Conservation (phyloP, 2,797 vertebrate genomes). For the Cetoscarus ocellatus region DNA sequence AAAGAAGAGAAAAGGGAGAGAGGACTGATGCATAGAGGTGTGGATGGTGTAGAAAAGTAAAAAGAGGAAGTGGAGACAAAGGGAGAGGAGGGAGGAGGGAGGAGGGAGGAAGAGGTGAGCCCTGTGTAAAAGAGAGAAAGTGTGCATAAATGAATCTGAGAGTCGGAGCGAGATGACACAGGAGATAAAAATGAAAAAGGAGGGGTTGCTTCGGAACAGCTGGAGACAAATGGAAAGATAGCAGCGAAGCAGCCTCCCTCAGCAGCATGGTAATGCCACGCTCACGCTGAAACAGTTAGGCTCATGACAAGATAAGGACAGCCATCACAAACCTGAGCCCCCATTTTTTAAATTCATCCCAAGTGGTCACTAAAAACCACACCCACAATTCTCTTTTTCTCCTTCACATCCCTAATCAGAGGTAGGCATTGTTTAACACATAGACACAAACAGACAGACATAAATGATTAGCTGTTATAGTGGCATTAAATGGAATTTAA, state of each 20-base stretch:
- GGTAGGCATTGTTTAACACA: constrained; percentile 39
- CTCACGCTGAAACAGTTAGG: constrained; percentile 65
- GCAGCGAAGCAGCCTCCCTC: constrained; percentile 43
- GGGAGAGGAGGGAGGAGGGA: neutral
- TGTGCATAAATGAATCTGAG: constrained; percentile 72
- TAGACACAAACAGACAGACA: constrained; percentile 14
- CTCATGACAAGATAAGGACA: constrained; percentile 77
- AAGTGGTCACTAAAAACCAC: constrained; percentile 48
- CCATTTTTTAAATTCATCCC: constrained; percentile 47
- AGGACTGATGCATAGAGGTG: neutral
- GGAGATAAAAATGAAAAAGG: constrained; percentile 73
- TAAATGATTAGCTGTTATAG: constrained; percentile 54
- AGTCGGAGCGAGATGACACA: constrained; percentile 66
- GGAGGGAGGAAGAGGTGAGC: constrained; percentile 10
- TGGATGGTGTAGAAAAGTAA: neutral
- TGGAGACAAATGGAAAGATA: constrained; percentile 80
- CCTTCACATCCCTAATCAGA: constrained; percentile 25
- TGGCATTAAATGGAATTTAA: constrained; percentile 71
- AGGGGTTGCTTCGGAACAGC: constrained; percentile 52
- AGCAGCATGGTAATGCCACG: constrained; percentile 50
- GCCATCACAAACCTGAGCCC: constrained; percentile 66
- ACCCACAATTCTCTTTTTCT: constrained; percentile 6
- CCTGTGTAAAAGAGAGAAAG: constrained; percentile 13
- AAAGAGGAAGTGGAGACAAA: constrained; percentile 8
- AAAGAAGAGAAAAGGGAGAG: constrained; percentile 3